Evolutionary conservation across 2,797 vertebrate genomes (phyloP).

Genomic region (Rhabdomys pumilio): DNA sequence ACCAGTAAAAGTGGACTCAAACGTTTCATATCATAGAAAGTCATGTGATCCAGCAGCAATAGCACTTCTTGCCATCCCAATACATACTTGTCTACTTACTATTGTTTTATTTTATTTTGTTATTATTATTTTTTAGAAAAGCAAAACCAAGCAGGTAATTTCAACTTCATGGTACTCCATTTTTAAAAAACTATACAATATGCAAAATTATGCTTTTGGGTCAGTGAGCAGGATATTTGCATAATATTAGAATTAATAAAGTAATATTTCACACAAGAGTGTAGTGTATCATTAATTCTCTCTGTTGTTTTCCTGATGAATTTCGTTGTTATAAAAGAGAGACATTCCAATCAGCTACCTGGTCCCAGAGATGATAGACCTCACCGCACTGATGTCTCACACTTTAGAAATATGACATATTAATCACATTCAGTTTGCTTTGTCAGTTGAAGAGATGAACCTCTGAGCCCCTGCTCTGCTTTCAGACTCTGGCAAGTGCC

Average conservation of each 20-base stretch:
- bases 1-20: not conserved
- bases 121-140: not conserved
- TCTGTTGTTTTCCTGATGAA: not conserved
- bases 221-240: not conserved
- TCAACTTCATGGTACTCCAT: not conserved
- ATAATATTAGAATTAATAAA: not conserved
- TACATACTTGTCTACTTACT: not conserved
- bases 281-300: not conserved
- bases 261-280: not conserved
- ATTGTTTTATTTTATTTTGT: no score
- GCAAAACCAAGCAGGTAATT: not conserved
- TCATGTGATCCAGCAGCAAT: not conserved
- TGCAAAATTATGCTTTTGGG: not conserved
- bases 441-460: not conserved
- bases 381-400: not conserved
- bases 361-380: not conserved
- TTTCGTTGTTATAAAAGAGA: constrained; percentile 35
- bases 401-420: not conserved
- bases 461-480: not conserved
- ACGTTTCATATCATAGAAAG: not conserved
- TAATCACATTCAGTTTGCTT: not conserved
- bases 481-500: not conserved
- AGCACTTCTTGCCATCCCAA: not conserved
- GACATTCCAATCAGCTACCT: not conserved
- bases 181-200: not conserved